phyloP scores from a whole-genome alignment of 2,113 vertebrate genomes.

The Oreochromis spilurus region DNA sequence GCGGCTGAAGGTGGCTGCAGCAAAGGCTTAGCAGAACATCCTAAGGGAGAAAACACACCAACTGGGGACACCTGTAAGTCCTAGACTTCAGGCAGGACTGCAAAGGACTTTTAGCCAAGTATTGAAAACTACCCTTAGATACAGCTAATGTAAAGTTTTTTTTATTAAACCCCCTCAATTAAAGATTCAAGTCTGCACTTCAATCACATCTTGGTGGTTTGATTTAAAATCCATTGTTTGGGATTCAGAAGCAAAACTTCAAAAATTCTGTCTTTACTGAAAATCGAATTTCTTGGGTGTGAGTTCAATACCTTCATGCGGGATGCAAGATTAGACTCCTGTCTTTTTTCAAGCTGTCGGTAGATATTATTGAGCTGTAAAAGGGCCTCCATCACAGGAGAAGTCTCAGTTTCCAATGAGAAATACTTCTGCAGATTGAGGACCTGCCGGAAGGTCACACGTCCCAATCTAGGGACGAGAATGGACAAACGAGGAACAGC shows the following conservation, averaged over 20 bases:
- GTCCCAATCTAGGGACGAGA: conserved; percentile 75
- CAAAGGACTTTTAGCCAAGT: neutral
- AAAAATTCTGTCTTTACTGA: neutral
- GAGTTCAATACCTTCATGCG: conserved; percentile 75
- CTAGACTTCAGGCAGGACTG: neutral
- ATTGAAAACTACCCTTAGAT: neutral
- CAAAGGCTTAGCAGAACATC: neutral
- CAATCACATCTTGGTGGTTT: neutral
- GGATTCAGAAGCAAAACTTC: neutral
- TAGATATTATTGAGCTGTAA: conserved; percentile 79
- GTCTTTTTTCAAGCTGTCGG: conserved; percentile 81
- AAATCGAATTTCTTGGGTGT: neutral
- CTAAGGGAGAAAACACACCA: neutral
- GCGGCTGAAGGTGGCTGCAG: neutral
- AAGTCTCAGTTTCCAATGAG: conserved; percentile 74
- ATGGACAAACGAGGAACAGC: neutral
- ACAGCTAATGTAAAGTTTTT: neutral
- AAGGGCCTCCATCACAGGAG: conserved; percentile 83
- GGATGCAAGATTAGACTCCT: conserved; percentile 62
- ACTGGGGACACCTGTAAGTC: neutral
- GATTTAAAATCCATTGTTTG: neutral
- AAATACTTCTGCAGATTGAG: conserved; percentile 80
- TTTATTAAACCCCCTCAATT: neutral
- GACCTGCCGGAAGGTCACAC: conserved; percentile 75
- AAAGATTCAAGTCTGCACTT: neutral